These are phyloP conservation scores for Amphiduros pacificus DNA, from an alignment of 2,888 invertebrate species.

Conservation along the genomic window DNA sequence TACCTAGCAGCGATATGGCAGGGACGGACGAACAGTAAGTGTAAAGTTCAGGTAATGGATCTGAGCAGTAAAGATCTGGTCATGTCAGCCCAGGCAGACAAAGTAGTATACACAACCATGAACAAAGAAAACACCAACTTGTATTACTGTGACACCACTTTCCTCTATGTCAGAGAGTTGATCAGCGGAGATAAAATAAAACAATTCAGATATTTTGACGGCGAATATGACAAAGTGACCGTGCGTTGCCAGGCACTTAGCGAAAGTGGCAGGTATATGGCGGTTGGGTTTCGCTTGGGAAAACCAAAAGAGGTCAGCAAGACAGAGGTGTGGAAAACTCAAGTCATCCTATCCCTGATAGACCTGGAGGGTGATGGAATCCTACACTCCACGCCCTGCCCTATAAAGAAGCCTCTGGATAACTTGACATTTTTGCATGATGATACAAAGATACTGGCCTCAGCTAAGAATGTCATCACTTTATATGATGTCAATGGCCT, in stretches of 20 bases:
- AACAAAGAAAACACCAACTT: slow-evolving; percentile 12
- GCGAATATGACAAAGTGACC: slow-evolving; percentile 10
- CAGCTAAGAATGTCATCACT: neutral
- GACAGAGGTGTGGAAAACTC: neutral
- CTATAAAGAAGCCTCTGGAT: neutral
- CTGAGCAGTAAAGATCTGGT: slow-evolving; percentile 11
- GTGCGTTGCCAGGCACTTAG: slow-evolving; percentile 11
- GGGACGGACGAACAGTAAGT: neutral
- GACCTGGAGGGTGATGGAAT: neutral
- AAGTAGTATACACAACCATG: slow-evolving; percentile 2
- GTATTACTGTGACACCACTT: neutral
- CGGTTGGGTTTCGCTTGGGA: slow-evolving; percentile 2
- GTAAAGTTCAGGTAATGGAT: slow-evolving; percentile 9
- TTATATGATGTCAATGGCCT: neutral
- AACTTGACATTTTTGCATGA: neutral
- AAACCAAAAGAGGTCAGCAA: slow-evolving; percentile 3
- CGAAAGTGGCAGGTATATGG: slow-evolving; percentile 10
- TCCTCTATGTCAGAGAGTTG: slow-evolving; percentile 13
- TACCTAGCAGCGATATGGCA: slow-evolving; percentile 6
- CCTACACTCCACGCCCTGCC: neutral
- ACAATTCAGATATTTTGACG: neutral
- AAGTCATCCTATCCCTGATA: neutral
- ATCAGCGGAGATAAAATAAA: slow-evolving; percentile 16
- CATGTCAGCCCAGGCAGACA: neutral
- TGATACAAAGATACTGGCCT: neutral